Conservation (phyloP, 2,888 invertebrate species). For the Noctua pronuba region DNA sequence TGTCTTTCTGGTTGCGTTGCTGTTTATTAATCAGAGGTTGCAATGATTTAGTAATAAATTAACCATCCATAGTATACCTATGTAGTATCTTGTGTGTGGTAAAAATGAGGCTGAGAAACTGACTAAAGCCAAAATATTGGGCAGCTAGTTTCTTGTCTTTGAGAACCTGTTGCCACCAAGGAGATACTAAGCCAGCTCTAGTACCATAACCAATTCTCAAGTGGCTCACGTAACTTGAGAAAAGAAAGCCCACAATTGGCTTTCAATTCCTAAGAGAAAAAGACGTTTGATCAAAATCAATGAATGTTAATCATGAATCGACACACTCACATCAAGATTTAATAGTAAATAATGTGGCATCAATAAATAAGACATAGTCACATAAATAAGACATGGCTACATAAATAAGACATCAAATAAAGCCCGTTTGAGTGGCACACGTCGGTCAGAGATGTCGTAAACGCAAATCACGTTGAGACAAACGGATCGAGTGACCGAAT, state of each 20-base stretch:
- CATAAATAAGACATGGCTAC: conserved; percentile 72
- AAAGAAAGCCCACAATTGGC: neutral
- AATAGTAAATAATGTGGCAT: conserved; percentile 61
- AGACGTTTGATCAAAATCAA: conserved; percentile 50
- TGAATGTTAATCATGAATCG: conserved; percentile 58
- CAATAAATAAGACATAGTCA: conserved; percentile 72
- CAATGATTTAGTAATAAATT: neutral
- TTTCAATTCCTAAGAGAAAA: neutral
- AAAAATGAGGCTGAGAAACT: neutral
- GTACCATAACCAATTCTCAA: neutral
- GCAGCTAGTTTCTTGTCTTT: neutral
- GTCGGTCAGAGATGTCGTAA: conserved; percentile 73
- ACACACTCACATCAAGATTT: conserved; percentile 45
- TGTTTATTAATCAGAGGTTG: neutral
- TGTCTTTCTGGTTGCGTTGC: neutral
- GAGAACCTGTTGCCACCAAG: neutral
- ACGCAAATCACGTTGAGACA: conserved; percentile 72
- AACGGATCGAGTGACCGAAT: conserved; percentile 46
- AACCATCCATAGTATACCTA: neutral
- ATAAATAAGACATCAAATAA: conserved; percentile 77
- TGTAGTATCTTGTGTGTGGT: neutral
- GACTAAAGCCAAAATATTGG: neutral
- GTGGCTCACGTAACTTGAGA: neutral
- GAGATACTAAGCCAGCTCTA: neutral
- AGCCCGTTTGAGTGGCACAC: conserved; percentile 66